Conservation (phyloP, 2,113 vertebrate genomes). For the Saccopteryx bilineata region DNA sequence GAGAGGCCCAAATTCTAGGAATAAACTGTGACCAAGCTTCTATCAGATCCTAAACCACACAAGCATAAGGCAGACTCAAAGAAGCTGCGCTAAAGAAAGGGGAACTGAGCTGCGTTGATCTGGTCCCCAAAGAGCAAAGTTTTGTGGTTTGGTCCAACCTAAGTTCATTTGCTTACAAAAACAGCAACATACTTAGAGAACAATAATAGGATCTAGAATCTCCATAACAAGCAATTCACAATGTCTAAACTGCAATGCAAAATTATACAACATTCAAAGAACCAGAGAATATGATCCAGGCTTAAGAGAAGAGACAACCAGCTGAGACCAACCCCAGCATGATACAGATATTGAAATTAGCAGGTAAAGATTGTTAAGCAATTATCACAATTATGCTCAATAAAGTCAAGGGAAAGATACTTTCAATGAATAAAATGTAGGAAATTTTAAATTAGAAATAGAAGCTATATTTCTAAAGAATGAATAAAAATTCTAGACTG, state of each 20-base stretch:
- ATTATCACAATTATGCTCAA: background rate
- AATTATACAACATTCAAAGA: background rate
- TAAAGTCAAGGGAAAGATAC: background rate
- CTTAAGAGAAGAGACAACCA: background rate
- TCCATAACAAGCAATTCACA: background rate
- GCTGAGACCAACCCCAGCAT: background rate
- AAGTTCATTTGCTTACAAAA: constrained; percentile 54
- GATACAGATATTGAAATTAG: background rate
- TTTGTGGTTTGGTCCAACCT: background rate
- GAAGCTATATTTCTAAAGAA: background rate
- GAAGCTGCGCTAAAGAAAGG: background rate
- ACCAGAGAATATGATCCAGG: background rate
- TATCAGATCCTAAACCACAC: background rate
- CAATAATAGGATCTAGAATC: background rate
- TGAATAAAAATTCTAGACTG: background rate
- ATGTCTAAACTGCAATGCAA: background rate
- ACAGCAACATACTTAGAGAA: background rate
- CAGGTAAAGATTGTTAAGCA: background rate
- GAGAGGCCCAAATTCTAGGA: background rate
- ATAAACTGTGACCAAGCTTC: background rate
- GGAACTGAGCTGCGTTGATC: background rate
- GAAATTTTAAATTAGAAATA: background rate
- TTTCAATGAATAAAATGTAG: background rate
- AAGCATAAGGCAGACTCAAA: background rate
- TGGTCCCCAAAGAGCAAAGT: background rate